Evolutionary conservation across 2,113 vertebrate genomes (phyloP), one percentile per base, ranked within the genome.

Genomic region (Synchiropus splendidus): DNA sequence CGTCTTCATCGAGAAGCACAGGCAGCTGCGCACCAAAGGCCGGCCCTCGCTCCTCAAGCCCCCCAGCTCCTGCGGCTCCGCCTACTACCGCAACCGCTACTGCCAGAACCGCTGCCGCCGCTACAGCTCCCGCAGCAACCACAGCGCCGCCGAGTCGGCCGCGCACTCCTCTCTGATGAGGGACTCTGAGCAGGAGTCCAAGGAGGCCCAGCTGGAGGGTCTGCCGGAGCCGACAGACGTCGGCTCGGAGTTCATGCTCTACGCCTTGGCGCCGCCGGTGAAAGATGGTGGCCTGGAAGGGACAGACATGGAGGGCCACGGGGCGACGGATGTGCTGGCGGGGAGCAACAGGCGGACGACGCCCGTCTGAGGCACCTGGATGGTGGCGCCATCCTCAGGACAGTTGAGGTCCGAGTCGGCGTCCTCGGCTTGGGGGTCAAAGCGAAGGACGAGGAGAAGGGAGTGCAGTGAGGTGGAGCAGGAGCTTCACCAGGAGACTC

Each of bases 1-100:
- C 69, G 92, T 98, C 67, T 99, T 97, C 60, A 99, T 99, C 5
- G 94, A 98, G 61, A 91, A 89, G 46, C 94, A 98, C 78, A 77
- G 92, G 15, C 89, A 90, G 81, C 69, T 94, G 44, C 88, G 90
- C 0, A 90, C 90, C 46, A 64, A 65, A 43, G 77, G 72, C 12
- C 57, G 63, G 12, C 69, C 72, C 6, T 77, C 75, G 0, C 55
- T 75, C 50, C 31, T 56, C 1, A 73, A 74, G 34, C 75, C 66
- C 0, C 48, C 78, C 16, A 18, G 69, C 53, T 57, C 75, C n/a
- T 56, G 58, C 12, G 65, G 16, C 58, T 79, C 76, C 0, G 75
- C 78, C 3, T 74, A 52, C 57, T 78, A 63, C 68, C 79, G 67
- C 39, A 69, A 78, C 43, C 55, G 65, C 9, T 75, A 73, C 48